Evolutionary conservation across 2,888 invertebrate species (phyloP).

Genomic region (Pogonocherus hispidulus): DNA sequence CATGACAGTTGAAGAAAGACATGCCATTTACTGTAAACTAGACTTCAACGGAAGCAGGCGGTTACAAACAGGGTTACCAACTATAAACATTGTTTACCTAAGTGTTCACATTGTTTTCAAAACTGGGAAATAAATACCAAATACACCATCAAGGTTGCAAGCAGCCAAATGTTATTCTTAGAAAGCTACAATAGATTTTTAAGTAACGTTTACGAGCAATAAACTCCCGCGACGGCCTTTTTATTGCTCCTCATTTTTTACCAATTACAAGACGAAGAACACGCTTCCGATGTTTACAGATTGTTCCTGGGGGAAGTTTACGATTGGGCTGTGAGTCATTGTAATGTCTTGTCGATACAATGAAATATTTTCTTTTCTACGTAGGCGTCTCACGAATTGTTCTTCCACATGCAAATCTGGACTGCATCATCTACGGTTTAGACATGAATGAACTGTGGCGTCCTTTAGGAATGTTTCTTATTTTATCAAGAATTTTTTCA

Average conservation of each 20-base stretch:
- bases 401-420: conserved; percentile 13
- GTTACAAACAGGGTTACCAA: background rate
- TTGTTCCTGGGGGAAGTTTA: too few relatives aligned
- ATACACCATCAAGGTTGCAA: conserved; percentile 5
- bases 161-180: conserved; percentile 8
- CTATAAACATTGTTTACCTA: conserved; percentile 9
- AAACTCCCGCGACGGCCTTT: conserved; percentile 2
- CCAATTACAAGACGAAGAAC: conserved; percentile 22
- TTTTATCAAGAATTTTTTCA: too few relatives aligned
- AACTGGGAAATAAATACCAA: conserved; percentile 8
- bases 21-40: too few relatives aligned
- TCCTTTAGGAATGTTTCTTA: background rate
- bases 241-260: conserved; percentile 18
- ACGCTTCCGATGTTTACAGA: conserved; percentile 30
- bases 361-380: conserved; percentile 7
- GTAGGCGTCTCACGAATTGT: conserved; percentile 12
- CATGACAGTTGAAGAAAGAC: too few relatives aligned
- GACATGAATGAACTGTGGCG: background rate
- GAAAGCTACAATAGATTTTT: conserved; percentile 11
- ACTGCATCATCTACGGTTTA: background rate
- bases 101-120: conserved; percentile 16
- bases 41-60: background rate
- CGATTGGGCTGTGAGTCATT: conserved; percentile 27
- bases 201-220: conserved; percentile 11
- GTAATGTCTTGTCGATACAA: conserved; percentile 25